phyloP scores from a whole-genome alignment of 1,140 invertebrate genomes.

The Zaprionus camerounensis region DNA sequence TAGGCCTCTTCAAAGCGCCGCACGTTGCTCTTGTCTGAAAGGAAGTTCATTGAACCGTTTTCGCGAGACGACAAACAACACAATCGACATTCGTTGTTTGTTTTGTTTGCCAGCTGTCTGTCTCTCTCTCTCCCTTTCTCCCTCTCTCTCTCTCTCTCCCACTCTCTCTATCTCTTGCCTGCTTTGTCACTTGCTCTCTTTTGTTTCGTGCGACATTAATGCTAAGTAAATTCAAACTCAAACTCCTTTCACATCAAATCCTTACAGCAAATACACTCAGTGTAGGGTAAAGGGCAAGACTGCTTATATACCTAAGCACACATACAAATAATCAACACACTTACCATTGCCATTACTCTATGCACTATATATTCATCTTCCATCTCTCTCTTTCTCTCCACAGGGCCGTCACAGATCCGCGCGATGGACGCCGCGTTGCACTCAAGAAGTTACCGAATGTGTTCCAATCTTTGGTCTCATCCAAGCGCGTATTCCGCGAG shows the following conservation, averaged over 20 bases:
- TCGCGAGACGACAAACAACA: constrained; percentile 37
- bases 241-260: not conserved
- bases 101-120: constrained; percentile 33
- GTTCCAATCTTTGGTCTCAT: constrained; percentile 99
- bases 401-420: constrained; percentile 99
- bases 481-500: constrained; percentile 99
- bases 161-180: constrained; percentile 10
- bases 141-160: constrained; percentile 16
- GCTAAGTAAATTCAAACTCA: constrained; percentile 28
- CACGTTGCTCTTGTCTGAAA: not conserved
- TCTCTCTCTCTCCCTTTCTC: not conserved
- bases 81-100: constrained; percentile 42
- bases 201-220: constrained; percentile 45
- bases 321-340: not conserved
- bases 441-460: constrained; percentile 99
- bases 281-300: not conserved
- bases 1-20: constrained; percentile 23
- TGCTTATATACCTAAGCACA: not conserved
- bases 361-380: not conserved
- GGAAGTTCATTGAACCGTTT: constrained; percentile 41
- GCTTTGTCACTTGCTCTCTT: constrained; percentile 42
- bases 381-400: constrained; percentile 67
- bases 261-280: not conserved
- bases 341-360: not conserved
- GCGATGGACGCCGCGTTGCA: constrained; percentile 98